A percentile compares a stretch with the other conserved stretches of the same genome.
phyloP scores from a whole-genome alignment of 2,888 invertebrate genomes.

The Caenorhabditis drosophilae region DNA sequence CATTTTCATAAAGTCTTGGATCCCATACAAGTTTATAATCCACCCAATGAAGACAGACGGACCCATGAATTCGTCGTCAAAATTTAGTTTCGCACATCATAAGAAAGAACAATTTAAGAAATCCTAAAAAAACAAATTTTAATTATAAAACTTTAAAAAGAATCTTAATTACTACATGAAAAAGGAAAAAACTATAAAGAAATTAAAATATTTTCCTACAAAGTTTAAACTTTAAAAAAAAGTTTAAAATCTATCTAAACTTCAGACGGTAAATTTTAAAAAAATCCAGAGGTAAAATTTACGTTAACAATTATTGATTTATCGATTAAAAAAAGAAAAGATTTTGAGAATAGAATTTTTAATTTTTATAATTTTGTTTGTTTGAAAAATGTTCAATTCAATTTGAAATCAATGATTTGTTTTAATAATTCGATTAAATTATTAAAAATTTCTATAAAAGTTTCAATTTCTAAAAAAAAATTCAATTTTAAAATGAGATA shows the following conservation, averaged over 20 bases:
- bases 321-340: not conserved
- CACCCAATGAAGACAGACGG: constrained; percentile 79
- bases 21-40: constrained; percentile 87
- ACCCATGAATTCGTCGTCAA: constrained; percentile 74
- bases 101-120: too few relatives aligned
- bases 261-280: too few relatives aligned
- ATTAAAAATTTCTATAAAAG: too few relatives aligned
- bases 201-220: constrained; percentile 13
- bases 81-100: constrained; percentile 74
- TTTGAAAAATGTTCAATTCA: too few relatives aligned
- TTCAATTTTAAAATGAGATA: too few relatives aligned
- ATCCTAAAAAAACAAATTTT: constrained; percentile 71
- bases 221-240: constrained; percentile 30
- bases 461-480: too few relatives aligned
- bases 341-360: not conserved
- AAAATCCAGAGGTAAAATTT: not conserved
- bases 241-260: too few relatives aligned
- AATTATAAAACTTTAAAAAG: too few relatives aligned
- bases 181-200: constrained; percentile 71
- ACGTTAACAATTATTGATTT: not conserved
- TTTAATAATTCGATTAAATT: too few relatives aligned
- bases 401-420: too few relatives aligned
- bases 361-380: too few relatives aligned
- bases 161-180: constrained; percentile 73
- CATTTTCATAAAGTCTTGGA: constrained; percentile 78